Evolutionary conservation across 2,888 invertebrate species (phyloP), one percentile per base, ranked within the genome.

Genomic region (Pandemis corylana): DNA sequence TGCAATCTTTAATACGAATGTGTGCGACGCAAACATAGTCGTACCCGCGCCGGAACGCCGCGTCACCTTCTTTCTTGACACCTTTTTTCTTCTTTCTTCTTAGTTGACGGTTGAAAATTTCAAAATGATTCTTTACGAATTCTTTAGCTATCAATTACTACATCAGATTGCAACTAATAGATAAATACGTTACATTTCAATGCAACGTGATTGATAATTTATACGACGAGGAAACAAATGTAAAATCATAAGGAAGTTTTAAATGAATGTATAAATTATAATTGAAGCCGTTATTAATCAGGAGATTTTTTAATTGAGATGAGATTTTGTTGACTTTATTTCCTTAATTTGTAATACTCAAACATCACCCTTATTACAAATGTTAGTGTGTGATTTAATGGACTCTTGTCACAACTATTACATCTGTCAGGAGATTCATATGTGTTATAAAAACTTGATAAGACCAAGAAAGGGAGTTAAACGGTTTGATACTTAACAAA

Each of bases 201-300:
- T 72, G 62, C 67, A 72, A 67, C 72, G 28, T 36, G 42, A 20
- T 46, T 15, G 44, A 61, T 72, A 72, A 72, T 67, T 51, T 67
- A 72, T 67, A 49, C 61, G 2, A 67, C 66, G 20, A 67, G 72
- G 72, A 67, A 72, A 46, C n/a, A 49, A n/a, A 51, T 62, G 61
- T 49, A 51, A 66, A 72, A 66, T 20, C 49, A 71, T 66, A 49
- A 71, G 66, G 66, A 71, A 66, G 71, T 56, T 56, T 56, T 12
- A 71, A 49, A 36, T 41, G 20, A 10, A 66, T 41, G 28, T 10
- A 67, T 51, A 51, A 49, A 71, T 49, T 46, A 46, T 59, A 66
- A 71, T 59, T 46, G 13, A 59, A 59, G 65, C 12, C 20, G 56
- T n/a, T 53, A 53, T n/a, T 53, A 53, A 56, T 20, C 28, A 41